Conservation (phyloP, 2,113 vertebrate genomes). For the Fulmarus glacialis region DNA sequence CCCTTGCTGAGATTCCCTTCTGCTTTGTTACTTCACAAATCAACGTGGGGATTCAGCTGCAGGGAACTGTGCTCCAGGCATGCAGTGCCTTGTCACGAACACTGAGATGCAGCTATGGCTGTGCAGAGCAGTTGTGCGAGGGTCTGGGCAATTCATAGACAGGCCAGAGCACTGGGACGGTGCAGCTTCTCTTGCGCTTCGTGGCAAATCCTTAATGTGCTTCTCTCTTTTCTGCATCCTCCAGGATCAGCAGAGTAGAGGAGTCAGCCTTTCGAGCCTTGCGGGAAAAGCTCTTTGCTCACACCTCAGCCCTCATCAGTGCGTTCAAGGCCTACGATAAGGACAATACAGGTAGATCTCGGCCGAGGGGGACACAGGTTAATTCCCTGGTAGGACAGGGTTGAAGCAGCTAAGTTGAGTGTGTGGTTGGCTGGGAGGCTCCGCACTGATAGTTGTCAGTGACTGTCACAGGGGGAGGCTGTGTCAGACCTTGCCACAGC, state of each 20-base stretch:
- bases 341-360: conserved; percentile 66
- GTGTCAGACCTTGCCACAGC: too few species aligned
- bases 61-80: not conserved
- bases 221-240: not conserved
- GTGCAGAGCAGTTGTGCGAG: not conserved
- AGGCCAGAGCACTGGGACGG: not conserved
- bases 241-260: conserved; percentile 80
- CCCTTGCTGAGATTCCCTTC: not conserved
- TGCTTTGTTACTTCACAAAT: not conserved
- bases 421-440: not conserved
- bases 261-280: conserved; percentile 78
- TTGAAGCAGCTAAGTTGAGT: not conserved
- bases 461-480: not conserved
- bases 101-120: not conserved
- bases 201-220: not conserved
- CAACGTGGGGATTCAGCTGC: not conserved
- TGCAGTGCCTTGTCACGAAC: not conserved
- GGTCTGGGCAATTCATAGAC: not conserved
- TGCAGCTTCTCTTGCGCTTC: not conserved
- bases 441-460: rapidly evolving
- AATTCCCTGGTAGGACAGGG: too few species aligned
- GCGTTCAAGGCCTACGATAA: conserved; percentile 69
- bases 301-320: conserved; percentile 73
- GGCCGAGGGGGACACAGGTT: rapidly evolving
- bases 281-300: conserved; percentile 76